phyloP scores from a whole-genome alignment of 2,888 invertebrate genomes.

The Philereme vetulata region DNA sequence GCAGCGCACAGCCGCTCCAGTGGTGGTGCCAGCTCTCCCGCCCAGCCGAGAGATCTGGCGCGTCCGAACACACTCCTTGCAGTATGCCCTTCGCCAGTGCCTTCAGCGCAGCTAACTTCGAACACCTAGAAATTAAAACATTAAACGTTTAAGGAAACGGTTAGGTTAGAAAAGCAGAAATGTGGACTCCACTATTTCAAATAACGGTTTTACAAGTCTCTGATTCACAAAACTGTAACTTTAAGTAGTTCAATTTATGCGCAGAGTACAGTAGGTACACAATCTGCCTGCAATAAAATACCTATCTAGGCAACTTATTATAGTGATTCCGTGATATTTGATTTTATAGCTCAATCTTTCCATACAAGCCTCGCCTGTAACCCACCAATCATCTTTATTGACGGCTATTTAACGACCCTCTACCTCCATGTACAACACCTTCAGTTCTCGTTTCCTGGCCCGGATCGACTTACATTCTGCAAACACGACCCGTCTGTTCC shows the following conservation, averaged over 20 bases:
- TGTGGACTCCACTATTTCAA: no score
- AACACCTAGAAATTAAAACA: slow-evolving; percentile 87
- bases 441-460: slow-evolving; percentile 13
- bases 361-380: slow-evolving; percentile 4
- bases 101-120: slow-evolving; percentile 90
- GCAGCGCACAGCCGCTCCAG: slow-evolving; percentile 95
- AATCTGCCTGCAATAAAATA: slow-evolving; percentile 15
- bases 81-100: slow-evolving; percentile 82
- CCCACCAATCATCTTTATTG: slow-evolving; percentile 22
- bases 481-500: slow-evolving; percentile 25
- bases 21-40: slow-evolving; percentile 93
- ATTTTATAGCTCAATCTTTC: slow-evolving; percentile 15
- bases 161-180: background rate
- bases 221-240: no score
- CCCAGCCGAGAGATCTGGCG: slow-evolving; percentile 92
- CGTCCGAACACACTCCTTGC: slow-evolving; percentile 87
- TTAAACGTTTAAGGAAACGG: background rate
- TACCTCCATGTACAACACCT: slow-evolving; percentile 11
- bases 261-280: background rate
- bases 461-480: slow-evolving; percentile 31
- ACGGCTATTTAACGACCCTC: slow-evolving; percentile 19
- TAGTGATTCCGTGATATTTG: slow-evolving; percentile 15
- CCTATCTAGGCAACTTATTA: slow-evolving; percentile 9
- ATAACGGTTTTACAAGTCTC: no score
- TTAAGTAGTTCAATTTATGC: no score